A percentile compares a stretch with the other conserved stretches of the same genome.
phyloP scores from a whole-genome alignment of 2,888 invertebrate species.

The Sinotaia quadrata region DNA sequence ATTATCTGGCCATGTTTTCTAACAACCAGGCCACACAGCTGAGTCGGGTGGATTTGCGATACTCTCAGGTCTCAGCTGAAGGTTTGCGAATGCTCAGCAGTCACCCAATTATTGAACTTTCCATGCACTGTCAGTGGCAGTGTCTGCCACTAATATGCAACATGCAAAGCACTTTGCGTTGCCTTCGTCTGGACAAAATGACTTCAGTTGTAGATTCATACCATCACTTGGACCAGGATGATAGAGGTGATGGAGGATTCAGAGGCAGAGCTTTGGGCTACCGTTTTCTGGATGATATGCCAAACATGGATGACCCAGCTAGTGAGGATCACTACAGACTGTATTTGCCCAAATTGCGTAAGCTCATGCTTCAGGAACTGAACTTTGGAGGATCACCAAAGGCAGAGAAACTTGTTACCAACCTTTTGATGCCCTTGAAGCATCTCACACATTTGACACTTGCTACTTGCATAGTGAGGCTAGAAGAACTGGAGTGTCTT shows the following conservation, averaged over 20 bases:
- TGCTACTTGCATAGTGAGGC: conserved; percentile 76
- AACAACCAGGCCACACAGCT: conserved; percentile 42
- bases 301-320: not conserved
- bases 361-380: conserved; percentile 45
- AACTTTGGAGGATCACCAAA: conserved; percentile 39
- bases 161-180: conserved; percentile 80
- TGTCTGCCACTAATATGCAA: conserved; percentile 81
- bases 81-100: conserved; percentile 81
- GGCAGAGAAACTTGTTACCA: conserved; percentile 45
- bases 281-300: conserved; percentile 2
- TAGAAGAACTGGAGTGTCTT: conserved; percentile 78
- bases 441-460: conserved; percentile 82
- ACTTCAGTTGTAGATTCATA: conserved; percentile 28
- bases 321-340: conserved; percentile 26
- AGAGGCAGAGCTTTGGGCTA: not conserved
- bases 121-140: conserved; percentile 80
- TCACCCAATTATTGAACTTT: conserved; percentile 83
- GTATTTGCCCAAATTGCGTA: conserved; percentile 39
- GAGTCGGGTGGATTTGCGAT: conserved; percentile 47
- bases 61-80: conserved; percentile 77
- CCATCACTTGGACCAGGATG: not conserved
- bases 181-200: conserved; percentile 79
- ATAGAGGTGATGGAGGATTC: conserved; percentile 8
- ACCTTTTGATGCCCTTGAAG: conserved; percentile 77
- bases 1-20: conserved; percentile 40